Conservation (phyloP, 2,888 invertebrate species). For the Himalopsyche japonica region DNA sequence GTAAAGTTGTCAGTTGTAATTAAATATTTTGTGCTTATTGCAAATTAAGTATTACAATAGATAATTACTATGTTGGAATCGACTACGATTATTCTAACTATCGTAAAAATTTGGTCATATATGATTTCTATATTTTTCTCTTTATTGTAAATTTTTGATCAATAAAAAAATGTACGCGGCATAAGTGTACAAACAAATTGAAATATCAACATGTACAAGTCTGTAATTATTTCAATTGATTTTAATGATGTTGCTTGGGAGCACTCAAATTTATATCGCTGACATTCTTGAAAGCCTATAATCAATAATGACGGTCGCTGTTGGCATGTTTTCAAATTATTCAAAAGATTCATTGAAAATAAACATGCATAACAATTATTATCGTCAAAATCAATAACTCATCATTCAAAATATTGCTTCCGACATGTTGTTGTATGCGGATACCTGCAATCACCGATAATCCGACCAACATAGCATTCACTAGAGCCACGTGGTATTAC, state of each 20-base stretch:
- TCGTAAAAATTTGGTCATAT: too few species aligned
- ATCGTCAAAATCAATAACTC: background rate
- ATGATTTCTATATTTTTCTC: too few species aligned
- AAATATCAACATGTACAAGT: too few species aligned
- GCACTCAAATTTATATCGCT: background rate
- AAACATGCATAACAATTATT: background rate
- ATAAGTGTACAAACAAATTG: too few species aligned
- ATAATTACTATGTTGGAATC: too few species aligned
- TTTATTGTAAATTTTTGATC: too few species aligned
- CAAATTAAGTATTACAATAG: too few species aligned
- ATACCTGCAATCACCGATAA: background rate
- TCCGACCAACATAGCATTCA: background rate
- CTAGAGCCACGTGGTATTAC: background rate
- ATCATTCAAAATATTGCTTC: background rate
- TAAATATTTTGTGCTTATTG: too few species aligned
- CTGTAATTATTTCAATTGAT: too few species aligned
- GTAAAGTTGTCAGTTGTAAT: too few species aligned
- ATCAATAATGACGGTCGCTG: background rate
- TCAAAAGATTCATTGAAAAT: background rate
- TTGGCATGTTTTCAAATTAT: background rate
- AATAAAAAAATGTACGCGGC: too few species aligned
- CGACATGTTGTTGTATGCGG: background rate
- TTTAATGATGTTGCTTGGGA: background rate
- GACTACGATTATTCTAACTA: too few species aligned
- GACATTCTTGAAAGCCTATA: background rate